phyloP scores from a whole-genome alignment of 2,888 invertebrate species.

The Zonitis immaculata region DNA sequence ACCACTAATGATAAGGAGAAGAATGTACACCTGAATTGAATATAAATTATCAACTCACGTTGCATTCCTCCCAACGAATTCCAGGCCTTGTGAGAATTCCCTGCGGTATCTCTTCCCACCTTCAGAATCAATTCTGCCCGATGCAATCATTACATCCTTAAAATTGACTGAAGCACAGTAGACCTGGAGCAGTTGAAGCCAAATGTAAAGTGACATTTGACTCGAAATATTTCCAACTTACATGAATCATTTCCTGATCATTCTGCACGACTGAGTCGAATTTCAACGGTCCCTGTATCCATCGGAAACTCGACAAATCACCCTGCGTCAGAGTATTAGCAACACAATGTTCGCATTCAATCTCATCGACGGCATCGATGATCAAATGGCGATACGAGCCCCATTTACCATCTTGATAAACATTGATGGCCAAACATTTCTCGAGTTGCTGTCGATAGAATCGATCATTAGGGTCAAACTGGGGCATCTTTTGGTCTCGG shows the following conservation, averaged over 20 bases:
- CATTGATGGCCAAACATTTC: conserved; percentile 74
- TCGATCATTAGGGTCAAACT: conserved; percentile 53
- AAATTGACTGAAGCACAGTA: conserved; percentile 95
- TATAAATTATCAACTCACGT: no score
- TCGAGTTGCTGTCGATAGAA: conserved; percentile 63
- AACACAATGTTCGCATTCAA: conserved; percentile 77
- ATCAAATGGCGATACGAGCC: conserved; percentile 75
- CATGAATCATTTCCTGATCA: background rate
- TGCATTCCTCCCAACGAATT: no score
- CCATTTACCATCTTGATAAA: conserved; percentile 58
- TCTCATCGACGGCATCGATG: conserved; percentile 52
- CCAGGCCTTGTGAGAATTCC: no score
- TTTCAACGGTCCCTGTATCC: conserved; percentile 82
- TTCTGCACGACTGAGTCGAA: background rate
- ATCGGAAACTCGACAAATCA: conserved; percentile 86
- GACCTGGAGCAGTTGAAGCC: conserved; percentile 67
- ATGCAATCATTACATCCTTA: conserved; percentile 97
- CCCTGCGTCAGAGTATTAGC: conserved; percentile 90
- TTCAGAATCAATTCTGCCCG: no score
- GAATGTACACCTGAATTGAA: no score
- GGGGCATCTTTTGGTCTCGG: conserved; percentile 55
- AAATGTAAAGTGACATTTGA: no score
- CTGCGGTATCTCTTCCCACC: no score
- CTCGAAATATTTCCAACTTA: no score
- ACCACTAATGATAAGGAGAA: no score